Evolutionary conservation across 2,113 vertebrate species (phyloP).

Genomic region (Tinamus guttatus): DNA sequence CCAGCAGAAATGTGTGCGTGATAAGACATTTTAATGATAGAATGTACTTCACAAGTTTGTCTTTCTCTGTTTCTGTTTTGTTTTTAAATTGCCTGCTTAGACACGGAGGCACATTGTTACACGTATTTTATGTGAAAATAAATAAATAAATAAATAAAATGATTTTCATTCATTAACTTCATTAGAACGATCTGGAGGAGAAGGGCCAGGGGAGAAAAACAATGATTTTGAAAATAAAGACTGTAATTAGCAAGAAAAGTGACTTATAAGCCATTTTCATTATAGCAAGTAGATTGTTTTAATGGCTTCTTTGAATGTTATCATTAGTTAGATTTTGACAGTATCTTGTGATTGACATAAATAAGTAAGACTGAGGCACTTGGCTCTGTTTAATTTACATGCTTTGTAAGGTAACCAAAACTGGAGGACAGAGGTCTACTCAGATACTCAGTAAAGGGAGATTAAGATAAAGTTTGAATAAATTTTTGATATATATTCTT

Average conservation of each 20-base stretch:
- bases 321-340: background rate
- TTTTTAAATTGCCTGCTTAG: background rate
- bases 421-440: background rate
- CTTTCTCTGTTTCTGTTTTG: background rate
- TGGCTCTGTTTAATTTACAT: background rate
- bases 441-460: background rate
- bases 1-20: background rate
- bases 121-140: background rate
- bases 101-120: background rate
- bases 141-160: background rate
- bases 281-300: conserved; percentile 7
- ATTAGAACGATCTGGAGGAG: background rate
- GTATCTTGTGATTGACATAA: background rate
- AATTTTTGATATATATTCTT: background rate
- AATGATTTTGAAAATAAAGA: background rate
- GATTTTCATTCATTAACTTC: background rate
- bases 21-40: background rate
- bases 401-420: background rate
- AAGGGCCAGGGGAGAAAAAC: background rate
- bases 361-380: background rate
- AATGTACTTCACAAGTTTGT: background rate
- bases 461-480: background rate
- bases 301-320: conserved; percentile 23
- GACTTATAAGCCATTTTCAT: background rate
- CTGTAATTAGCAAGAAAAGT: conserved; percentile 15